These are phyloP conservation scores for Xylota sylvarum DNA, from an alignment of 2,888 invertebrate genomes.

Conservation along the genomic window DNA sequence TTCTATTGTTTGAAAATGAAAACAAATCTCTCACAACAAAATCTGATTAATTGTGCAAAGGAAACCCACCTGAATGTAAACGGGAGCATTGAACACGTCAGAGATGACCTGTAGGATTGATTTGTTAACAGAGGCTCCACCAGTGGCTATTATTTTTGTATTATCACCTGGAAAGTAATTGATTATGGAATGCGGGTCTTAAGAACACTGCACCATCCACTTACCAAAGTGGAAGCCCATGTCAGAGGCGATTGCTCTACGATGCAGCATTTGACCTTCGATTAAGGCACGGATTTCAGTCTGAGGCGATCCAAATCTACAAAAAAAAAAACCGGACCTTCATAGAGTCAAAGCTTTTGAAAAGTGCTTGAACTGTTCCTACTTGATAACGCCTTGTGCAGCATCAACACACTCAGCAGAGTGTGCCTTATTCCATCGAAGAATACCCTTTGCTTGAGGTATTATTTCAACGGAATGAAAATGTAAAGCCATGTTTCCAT, in stretches of 20 bases:
- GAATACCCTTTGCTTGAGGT: conserved; percentile 87
- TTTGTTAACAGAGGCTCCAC: conserved; percentile 95
- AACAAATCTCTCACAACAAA: background rate
- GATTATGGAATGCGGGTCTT: background rate
- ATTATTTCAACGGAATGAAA: conserved; percentile 88
- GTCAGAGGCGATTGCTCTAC: conserved; percentile 92
- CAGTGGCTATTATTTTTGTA: conserved; percentile 94
- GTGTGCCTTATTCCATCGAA: conserved; percentile 88
- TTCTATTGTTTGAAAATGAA: conserved; percentile 86
- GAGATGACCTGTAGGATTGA: conserved; percentile 94
- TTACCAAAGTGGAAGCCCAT: conserved; percentile 91
- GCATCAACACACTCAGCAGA: conserved; percentile 81
- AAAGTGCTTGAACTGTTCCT: conserved; percentile 28
- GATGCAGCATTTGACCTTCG: conserved; percentile 96
- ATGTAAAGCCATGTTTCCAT: conserved; percentile 91
- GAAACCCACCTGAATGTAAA: conserved; percentile 90
- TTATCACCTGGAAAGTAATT: conserved; percentile 82
- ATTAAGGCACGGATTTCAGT: conserved; percentile 95
- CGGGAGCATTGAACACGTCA: conserved; percentile 96
- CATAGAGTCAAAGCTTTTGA: background rate
- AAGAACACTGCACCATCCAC: background rate
- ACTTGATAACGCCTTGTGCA: conserved; percentile 82
- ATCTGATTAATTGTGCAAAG: background rate
- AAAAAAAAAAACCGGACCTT: conserved; percentile 10
- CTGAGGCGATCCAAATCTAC: conserved; percentile 86